Evolutionary conservation across 2,888 invertebrate species (phyloP).

Genomic region (Cactoblastis cactorum): DNA sequence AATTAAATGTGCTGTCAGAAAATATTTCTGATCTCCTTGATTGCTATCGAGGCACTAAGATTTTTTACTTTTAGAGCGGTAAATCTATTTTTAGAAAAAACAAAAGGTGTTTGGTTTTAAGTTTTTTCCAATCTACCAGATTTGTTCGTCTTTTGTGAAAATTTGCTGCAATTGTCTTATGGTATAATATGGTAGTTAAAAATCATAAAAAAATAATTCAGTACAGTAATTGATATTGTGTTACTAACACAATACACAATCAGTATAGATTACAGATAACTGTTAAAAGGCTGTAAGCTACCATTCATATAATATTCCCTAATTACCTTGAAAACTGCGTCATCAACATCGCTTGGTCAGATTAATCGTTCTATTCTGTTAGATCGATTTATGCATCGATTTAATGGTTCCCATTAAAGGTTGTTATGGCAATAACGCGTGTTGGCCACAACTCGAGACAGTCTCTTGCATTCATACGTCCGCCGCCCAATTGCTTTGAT

Average conservation of each 20-base stretch:
- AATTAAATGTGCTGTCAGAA: constrained; percentile 10
- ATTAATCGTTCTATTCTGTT: constrained; percentile 59
- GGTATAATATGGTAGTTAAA: too few species aligned
- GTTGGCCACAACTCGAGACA: constrained; percentile 30
- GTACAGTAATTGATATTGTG: too few species aligned
- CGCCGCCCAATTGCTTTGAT: constrained; percentile 23
- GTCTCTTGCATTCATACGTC: constrained; percentile 38
- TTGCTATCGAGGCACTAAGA: neutral
- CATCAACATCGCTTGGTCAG: constrained; percentile 30
- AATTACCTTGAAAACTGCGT: constrained; percentile 20
- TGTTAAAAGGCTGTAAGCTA: too few species aligned
- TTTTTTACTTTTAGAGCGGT: too few species aligned
- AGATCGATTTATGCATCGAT: constrained; percentile 58
- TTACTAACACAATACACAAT: too few species aligned
- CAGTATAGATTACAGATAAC: too few species aligned
- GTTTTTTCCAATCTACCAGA: too few species aligned
- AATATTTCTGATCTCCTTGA: constrained; percentile 4
- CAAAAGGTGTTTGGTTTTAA: too few species aligned
- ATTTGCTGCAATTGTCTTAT: too few species aligned
- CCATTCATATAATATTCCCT: neutral
- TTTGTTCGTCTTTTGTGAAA: too few species aligned
- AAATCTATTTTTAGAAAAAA: too few species aligned
- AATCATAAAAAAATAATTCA: too few species aligned
- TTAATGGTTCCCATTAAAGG: constrained; percentile 49
- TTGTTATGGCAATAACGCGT: constrained; percentile 46